Evolutionary conservation across 2,888 invertebrate genomes (phyloP).

Genomic region (Drosophila aldrichi): DNA sequence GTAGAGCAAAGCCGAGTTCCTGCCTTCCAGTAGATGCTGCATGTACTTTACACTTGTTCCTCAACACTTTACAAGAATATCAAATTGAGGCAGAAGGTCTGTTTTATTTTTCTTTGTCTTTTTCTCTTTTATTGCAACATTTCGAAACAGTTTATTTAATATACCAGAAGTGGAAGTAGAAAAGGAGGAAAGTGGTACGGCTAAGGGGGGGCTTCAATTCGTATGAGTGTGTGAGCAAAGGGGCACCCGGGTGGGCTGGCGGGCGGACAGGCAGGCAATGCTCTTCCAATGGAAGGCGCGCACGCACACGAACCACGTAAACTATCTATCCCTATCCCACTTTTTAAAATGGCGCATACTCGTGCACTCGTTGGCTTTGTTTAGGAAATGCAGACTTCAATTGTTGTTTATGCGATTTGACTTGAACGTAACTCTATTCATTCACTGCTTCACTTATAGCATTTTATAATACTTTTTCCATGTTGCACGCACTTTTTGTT

Average conservation of each 20-base stretch:
- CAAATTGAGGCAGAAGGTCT: conserved; percentile 14
- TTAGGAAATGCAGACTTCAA: conserved; percentile 76
- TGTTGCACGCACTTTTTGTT: conserved; percentile 25
- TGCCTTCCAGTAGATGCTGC: conserved; percentile 18
- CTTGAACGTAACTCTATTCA: neutral
- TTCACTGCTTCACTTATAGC: neutral
- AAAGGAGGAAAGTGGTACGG: neutral
- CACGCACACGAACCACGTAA: conserved; percentile 54
- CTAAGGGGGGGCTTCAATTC: neutral
- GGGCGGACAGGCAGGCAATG: conserved; percentile 11
- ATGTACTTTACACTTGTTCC: conserved; percentile 1
- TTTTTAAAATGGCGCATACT: conserved; percentile 79
- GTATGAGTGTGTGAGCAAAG: neutral
- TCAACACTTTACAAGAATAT: conserved; percentile 34
- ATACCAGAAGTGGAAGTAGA: conserved; percentile 52
- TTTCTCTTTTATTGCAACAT: conserved; percentile 31
- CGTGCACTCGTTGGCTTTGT: conserved; percentile 72
- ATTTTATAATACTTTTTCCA: neutral
- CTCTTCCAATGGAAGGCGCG: conserved; percentile 77
- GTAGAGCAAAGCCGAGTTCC: conserved; percentile 27
- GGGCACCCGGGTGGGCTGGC: neutral
- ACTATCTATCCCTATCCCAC: conserved; percentile 81
- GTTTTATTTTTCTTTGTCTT: conserved; percentile 46
- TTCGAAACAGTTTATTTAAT: conserved; percentile 60
- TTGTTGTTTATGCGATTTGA: conserved; percentile 12